Conservation (phyloP, 2,113 vertebrate species). For the Tachycineta bicolor region DNA sequence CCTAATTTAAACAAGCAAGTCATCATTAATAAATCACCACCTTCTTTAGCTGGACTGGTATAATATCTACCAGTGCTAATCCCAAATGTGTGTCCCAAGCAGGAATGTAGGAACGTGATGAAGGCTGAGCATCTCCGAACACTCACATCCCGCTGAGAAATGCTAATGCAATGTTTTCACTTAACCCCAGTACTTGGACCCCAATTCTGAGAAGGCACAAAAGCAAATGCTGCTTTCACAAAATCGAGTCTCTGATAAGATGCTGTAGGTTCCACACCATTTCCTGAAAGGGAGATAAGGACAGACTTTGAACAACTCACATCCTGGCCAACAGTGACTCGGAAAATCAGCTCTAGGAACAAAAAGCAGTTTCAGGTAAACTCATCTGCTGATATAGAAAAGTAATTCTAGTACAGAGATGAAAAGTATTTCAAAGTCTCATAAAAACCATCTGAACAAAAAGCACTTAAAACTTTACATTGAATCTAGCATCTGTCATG, state of each 20-base stretch:
- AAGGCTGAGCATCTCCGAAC: not conserved
- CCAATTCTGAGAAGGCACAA: not conserved
- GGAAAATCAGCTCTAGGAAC: not conserved
- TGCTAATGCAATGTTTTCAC: not conserved
- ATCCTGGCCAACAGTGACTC: not conserved
- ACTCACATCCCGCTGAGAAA: not conserved
- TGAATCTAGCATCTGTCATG: not conserved
- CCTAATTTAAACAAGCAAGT: not conserved
- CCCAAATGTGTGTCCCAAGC: accelerated
- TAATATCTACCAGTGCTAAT: not conserved
- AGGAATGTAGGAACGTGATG: accelerated
- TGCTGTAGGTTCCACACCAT: not conserved
- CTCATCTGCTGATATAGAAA: not conserved
- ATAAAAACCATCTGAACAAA: conserved; percentile 1
- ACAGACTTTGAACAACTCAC: not conserved
- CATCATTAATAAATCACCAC: not conserved
- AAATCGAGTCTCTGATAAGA: conserved; percentile 14
- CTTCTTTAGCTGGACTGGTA: not conserved
- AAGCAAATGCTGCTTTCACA: not conserved
- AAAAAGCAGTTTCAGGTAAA: not conserved
- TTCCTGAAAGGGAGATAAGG: conserved; percentile 22
- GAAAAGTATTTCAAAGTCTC: not conserved
- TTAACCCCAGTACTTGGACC: not conserved
- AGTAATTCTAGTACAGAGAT: not conserved
- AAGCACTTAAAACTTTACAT: not conserved